These are phyloP conservation scores for Acrocephalus scirpaceus DNA, from an alignment of 2,797 vertebrate species.

Conservation along the genomic window DNA sequence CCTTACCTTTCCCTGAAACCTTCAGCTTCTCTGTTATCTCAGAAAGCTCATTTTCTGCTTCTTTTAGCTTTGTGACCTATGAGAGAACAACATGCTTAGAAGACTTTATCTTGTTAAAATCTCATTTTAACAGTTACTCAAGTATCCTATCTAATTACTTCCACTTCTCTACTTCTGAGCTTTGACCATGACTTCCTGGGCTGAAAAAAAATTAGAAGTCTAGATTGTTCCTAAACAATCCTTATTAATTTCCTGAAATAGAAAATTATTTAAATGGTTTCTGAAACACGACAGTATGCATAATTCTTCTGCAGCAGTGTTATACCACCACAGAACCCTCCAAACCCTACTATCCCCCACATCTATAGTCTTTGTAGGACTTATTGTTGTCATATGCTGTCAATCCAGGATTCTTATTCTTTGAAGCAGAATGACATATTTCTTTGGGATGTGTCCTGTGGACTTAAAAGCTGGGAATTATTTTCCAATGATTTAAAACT, in stretches of 20 bases:
- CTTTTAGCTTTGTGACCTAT: conserved; percentile 87
- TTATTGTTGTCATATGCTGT: neutral
- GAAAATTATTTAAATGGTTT: neutral
- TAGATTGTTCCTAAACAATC: neutral
- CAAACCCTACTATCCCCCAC: neutral
- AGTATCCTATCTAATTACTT: neutral
- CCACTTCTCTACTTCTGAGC: neutral
- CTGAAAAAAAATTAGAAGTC: neutral
- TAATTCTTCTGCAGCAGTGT: neutral
- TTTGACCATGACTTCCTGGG: neutral
- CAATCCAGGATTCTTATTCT: neutral
- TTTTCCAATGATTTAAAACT: neutral
- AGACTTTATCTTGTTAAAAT: neutral
- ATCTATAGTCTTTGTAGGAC: neutral
- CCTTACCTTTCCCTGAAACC: conserved; percentile 83
- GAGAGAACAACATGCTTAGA: neutral
- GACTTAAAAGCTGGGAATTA: neutral
- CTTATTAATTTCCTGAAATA: neutral
- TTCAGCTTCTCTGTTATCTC: conserved; percentile 87
- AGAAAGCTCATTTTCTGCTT: conserved; percentile 87
- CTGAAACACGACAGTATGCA: neutral
- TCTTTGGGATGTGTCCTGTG: neutral
- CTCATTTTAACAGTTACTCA: neutral
- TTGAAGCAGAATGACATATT: neutral
- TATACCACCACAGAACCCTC: neutral